These are phyloP conservation scores for Megatriorchis doriae DNA, from an alignment of 2,113 vertebrate species.

Conservation along the genomic window DNA sequence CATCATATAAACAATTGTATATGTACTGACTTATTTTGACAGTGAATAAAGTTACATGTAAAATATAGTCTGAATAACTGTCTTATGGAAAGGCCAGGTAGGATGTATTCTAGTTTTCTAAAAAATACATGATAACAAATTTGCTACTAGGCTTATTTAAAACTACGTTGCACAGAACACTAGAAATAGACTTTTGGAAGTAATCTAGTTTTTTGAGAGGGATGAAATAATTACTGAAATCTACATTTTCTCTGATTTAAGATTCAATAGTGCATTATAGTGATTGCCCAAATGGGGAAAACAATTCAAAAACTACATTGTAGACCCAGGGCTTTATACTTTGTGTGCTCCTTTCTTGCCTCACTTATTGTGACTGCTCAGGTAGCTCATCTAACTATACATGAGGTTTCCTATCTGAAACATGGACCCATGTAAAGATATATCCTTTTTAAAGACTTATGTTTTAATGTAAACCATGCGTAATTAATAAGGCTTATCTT, in stretches of 20 bases:
- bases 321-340: not conserved
- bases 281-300: not conserved
- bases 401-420: not conserved
- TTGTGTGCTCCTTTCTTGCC: not conserved
- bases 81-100: not conserved
- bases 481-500: not conserved
- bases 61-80: not conserved
- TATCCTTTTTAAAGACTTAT: not conserved
- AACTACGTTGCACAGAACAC: not conserved
- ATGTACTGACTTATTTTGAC: not conserved
- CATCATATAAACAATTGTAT: not conserved
- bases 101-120: not conserved
- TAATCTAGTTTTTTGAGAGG: not conserved
- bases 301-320: not conserved
- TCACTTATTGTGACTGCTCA: not conserved
- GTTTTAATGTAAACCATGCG: not conserved
- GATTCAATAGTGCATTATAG: not conserved
- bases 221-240: not conserved
- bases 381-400: not conserved
- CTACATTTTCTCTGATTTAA: not conserved
- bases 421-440: not conserved
- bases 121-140: not conserved
- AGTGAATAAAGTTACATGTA: not conserved
- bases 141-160: not conserved
- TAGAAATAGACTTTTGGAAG: not conserved